These are phyloP conservation scores for Ochropacha duplaris DNA, from an alignment of 2,888 invertebrate species.

Conservation along the genomic window DNA sequence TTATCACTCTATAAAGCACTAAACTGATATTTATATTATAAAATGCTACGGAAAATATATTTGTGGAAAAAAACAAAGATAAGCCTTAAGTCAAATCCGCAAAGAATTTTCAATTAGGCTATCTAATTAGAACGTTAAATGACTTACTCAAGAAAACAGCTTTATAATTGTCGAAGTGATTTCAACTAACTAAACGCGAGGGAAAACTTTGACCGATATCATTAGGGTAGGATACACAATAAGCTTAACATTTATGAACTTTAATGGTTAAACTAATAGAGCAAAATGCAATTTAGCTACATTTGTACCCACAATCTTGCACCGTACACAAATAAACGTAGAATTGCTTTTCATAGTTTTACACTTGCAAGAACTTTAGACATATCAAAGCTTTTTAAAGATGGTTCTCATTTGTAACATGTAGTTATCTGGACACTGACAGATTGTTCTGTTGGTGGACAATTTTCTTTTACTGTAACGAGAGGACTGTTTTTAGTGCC, in stretches of 20 bases:
- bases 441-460: background rate
- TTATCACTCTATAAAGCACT: too few relatives aligned
- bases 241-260: slow-evolving; percentile 2
- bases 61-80: background rate
- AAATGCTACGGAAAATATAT: background rate
- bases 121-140: slow-evolving; percentile 52
- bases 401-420: background rate
- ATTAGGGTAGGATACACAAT: slow-evolving; percentile 18
- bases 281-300: background rate
- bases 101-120: slow-evolving; percentile 25
- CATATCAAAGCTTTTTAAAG: background rate
- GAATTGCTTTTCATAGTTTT: background rate
- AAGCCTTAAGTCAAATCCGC: slow-evolving; percentile 8
- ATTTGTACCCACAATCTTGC: background rate
- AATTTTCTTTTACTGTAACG: background rate
- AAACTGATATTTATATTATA: too few relatives aligned
- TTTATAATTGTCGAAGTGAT: slow-evolving; percentile 43
- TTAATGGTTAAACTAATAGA: background rate
- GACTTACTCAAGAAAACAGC: slow-evolving; percentile 48
- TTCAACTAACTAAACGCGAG: slow-evolving; percentile 25
- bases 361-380: background rate
- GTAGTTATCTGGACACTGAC: background rate
- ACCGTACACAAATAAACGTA: background rate
- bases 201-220: slow-evolving; percentile 20
- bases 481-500: background rate